Evolutionary conservation across 2,888 invertebrate species (phyloP).

Genomic region (Sinodicranocentrus sp.): DNA sequence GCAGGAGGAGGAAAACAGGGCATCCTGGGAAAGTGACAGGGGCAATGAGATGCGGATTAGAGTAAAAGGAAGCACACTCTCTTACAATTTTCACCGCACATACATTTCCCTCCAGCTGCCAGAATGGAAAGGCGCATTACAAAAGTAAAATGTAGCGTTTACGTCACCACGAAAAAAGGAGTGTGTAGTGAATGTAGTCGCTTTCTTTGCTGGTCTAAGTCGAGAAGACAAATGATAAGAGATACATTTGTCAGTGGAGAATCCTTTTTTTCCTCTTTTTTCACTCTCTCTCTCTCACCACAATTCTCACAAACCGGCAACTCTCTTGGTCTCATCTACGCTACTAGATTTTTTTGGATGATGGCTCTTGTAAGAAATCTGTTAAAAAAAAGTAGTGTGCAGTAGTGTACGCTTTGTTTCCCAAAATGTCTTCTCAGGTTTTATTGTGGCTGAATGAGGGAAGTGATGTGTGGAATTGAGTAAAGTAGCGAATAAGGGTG

Average conservation of each 20-base stretch:
- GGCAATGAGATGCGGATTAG: constrained; percentile 59
- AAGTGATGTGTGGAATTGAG: constrained; percentile 69
- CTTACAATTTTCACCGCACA: background rate
- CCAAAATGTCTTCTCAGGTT: constrained; percentile 56
- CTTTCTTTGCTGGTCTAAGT: constrained; percentile 30
- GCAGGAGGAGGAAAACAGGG: constrained; percentile 39
- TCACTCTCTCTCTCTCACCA: constrained; percentile 11
- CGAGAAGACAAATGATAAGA: constrained; percentile 63
- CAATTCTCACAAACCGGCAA: background rate
- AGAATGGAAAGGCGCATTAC: too few species aligned
- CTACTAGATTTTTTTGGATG: constrained; percentile 7
- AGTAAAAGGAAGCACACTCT: background rate
- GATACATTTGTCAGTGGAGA: constrained; percentile 61
- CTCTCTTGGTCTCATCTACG: too few species aligned
- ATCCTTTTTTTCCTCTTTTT: constrained; percentile 45
- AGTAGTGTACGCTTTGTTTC: constrained; percentile 53
- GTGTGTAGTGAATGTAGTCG: constrained; percentile 9
- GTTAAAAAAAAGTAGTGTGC: constrained; percentile 27
- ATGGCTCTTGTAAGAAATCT: constrained; percentile 42
- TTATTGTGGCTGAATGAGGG: constrained; percentile 68
- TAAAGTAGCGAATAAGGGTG: constrained; percentile 73
- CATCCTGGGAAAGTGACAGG: constrained; percentile 55
- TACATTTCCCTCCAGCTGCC: constrained; percentile 11
- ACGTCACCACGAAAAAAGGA: background rate
- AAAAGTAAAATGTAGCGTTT: too few species aligned